phyloP scores from a whole-genome alignment of 2,888 invertebrate species.

The Monochamus alternatus region DNA sequence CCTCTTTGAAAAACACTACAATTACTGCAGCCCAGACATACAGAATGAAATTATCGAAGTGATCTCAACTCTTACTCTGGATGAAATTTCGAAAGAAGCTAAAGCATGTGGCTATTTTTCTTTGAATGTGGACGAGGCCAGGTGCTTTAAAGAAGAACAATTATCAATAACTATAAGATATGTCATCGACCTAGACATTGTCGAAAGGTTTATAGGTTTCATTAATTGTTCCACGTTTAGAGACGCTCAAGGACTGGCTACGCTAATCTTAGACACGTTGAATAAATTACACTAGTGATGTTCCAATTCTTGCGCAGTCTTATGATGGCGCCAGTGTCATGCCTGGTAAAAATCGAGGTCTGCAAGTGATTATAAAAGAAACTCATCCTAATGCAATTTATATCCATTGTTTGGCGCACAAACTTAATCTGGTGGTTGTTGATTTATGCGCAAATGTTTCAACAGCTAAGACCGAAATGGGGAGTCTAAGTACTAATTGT shows the following conservation, averaged over 20 bases:
- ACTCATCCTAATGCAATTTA: constrained; percentile 35
- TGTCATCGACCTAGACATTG: constrained; percentile 25
- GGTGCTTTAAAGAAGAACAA: constrained; percentile 40
- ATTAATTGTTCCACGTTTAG: constrained; percentile 28
- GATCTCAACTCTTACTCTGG: neutral
- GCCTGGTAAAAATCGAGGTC: no score
- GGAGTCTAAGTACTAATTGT: no score
- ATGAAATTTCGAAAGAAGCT: constrained; percentile 15
- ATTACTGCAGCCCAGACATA: constrained; percentile 31
- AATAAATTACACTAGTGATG: constrained; percentile 20
- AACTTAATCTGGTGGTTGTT: constrained; percentile 24
- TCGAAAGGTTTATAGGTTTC: constrained; percentile 38
- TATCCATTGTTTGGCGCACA: constrained; percentile 24
- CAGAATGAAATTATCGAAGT: constrained; percentile 36
- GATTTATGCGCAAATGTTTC: neutral
- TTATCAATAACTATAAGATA: constrained; percentile 38
- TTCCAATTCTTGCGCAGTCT: no score
- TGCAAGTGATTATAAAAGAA: constrained; percentile 36
- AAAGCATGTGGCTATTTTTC: constrained; percentile 24
- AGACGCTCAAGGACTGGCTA: constrained; percentile 19
- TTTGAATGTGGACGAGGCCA: constrained; percentile 41
- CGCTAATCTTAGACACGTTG: constrained; percentile 2
- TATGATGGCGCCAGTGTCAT: constrained; percentile 49
- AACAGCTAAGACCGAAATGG: constrained; percentile 21
- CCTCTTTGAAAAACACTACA: constrained; percentile 13